Percentiles rank a stretch among this genome's conserved stretches.
Evolutionary conservation across 2,888 invertebrate species (phyloP).

Genomic region (Drosophila meridiana): DNA sequence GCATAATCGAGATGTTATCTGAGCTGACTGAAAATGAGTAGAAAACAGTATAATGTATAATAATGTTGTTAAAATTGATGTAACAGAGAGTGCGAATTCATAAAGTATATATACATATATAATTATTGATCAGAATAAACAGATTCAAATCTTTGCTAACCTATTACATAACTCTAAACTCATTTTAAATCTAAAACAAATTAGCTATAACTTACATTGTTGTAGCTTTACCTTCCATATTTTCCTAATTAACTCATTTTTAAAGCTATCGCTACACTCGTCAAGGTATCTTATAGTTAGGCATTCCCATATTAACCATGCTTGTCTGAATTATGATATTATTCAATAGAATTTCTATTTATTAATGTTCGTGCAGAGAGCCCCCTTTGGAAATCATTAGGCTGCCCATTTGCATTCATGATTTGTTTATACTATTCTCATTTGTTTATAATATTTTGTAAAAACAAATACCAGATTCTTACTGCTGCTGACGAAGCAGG

Average conservation of each 20-base stretch:
- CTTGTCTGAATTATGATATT: neutral
- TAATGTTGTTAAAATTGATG: neutral
- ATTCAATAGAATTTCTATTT: neutral
- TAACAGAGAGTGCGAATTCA: neutral
- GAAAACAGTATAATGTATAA: neutral
- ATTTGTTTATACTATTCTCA: slow-evolving; percentile 19
- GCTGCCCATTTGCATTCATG: slow-evolving; percentile 11
- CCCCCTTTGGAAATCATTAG: slow-evolving; percentile 2
- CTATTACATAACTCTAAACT: no score
- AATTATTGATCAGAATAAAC: no score
- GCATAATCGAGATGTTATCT: neutral
- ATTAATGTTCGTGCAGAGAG: neutral
- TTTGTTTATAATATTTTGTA: slow-evolving; percentile 14
- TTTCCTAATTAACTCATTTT: neutral
- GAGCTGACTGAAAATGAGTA: neutral
- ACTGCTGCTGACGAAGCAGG: slow-evolving; percentile 44
- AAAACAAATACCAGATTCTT: slow-evolving; percentile 28
- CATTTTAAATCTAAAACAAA: no score
- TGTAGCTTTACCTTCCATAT: no score
- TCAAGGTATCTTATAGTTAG: neutral
- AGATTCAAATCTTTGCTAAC: no score
- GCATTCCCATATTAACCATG: neutral
- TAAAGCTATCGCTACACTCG: no score
- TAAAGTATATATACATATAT: neutral
- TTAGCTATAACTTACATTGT: no score